phyloP scores from a whole-genome alignment of 1,140 invertebrate species.

The Heliconius eleuchia region DNA sequence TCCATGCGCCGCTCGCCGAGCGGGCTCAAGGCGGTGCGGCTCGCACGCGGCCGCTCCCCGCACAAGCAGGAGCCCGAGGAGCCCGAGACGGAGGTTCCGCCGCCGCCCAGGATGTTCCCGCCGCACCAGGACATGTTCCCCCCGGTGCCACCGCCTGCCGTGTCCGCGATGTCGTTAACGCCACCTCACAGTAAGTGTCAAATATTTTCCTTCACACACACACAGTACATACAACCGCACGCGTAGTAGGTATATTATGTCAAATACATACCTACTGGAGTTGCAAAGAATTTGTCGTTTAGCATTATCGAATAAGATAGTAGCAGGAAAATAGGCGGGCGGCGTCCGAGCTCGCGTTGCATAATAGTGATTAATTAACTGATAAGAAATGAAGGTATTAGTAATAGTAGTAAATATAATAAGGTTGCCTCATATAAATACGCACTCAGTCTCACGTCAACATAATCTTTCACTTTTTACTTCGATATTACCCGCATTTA shows the following conservation, averaged over 20 bases:
- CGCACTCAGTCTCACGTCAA: background rate
- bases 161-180: constrained; percentile 88
- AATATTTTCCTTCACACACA: background rate
- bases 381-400: constrained; percentile 43
- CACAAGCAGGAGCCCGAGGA: constrained; percentile 69
- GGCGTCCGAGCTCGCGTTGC: constrained; percentile 22
- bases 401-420: constrained; percentile 13
- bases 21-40: constrained; percentile 80
- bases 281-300: background rate
- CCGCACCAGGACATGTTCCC: constrained; percentile 83
- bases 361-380: constrained; percentile 47
- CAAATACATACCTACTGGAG: background rate
- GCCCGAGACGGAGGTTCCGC: constrained; percentile 65
- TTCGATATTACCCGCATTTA: background rate
- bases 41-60: constrained; percentile 68
- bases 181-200: constrained; percentile 88
- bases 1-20: constrained; percentile 83
- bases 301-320: constrained; percentile 15
- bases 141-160: constrained; percentile 85
- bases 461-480: background rate
- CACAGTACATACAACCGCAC: background rate
- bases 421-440: background rate
- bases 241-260: background rate
- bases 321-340: constrained; percentile 6
- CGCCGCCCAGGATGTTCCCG: constrained; percentile 80